Base-by-base conservation (phyloP, 2,797 vertebrate genomes). In the Nyctalus aviator region DNA sequence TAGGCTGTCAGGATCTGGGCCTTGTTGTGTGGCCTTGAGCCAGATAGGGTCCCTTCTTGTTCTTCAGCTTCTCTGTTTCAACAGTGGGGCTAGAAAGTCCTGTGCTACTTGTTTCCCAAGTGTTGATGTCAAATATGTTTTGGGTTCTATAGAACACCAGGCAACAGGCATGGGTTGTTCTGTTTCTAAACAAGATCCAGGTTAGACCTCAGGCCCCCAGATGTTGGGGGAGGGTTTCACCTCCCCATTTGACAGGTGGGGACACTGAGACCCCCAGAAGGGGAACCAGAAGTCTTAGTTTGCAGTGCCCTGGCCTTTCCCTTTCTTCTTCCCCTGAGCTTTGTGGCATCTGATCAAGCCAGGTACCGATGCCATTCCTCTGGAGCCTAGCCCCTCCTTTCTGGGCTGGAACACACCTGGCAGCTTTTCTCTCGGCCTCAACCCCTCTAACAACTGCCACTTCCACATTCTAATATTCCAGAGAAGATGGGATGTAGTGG, bases 161-260 rank as follows among this genome's bases (percentile, higher is more conserved):
- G 73, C 27, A 87, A 90, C 37, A 53, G 20, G 46, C 30, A 66
- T 64, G 48, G n/a, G 2, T 68, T 59, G 25, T 84, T 79, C 27
- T n/a, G 13, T 93, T 91, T 88, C 57, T 76, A 79, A 93, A 62
- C 62, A 95, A 92, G 59, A 14, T 55, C 35, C 66, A 84, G 37
- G 21, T 62, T 90, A 92, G 66, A 76, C 15, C 30, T 82, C 12
- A 93, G 68, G 13, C 46, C 14, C 23, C 48, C 41, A 68, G 50
- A 55, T 41, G 23, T 32, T 78, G 32, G 27, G 48, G 30, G 59
- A 73, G 50, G 44, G 59, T 25, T 75, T 93, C 41, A 13, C 23
- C 18, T 88, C 11, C n/a, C 48, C 21, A 23, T 82, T 48, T 85
- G 78, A 77, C 41, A 83, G 15, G 73, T n/a, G 30, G 13, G 35